Evolutionary conservation across 2,888 invertebrate genomes (phyloP).

Genomic region (Torymus aiolomorphi): DNA sequence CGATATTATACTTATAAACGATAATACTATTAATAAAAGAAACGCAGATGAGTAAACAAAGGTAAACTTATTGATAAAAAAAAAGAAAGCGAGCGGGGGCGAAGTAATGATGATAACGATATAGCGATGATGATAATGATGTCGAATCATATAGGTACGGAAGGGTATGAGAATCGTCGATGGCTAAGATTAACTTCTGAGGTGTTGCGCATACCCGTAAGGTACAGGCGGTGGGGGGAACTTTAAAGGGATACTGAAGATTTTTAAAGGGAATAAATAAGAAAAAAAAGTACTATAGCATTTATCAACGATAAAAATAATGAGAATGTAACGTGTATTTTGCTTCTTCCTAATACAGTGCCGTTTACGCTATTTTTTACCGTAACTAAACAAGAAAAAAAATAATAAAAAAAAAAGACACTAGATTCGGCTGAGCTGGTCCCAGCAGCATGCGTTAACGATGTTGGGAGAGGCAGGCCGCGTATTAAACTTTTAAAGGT

Average conservation of each 20-base stretch:
- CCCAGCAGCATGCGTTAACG: slow-evolving; percentile 64
- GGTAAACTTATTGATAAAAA: slow-evolving; percentile 22
- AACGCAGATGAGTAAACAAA: slow-evolving; percentile 9
- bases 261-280: slow-evolving; percentile 57
- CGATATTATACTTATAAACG: slow-evolving; percentile 53
- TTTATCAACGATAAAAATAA: slow-evolving; percentile 73
- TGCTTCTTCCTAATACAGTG: slow-evolving; percentile 76
- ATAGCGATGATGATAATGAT: neutral
- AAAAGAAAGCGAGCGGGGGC: slow-evolving; percentile 2
- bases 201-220: too few relatives aligned
- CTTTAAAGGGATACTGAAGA: slow-evolving; percentile 3
- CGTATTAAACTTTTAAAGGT: slow-evolving; percentile 56
- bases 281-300: slow-evolving; percentile 68
- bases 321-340: slow-evolving; percentile 74
- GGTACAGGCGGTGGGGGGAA: too few relatives aligned
- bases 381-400: slow-evolving; percentile 67
- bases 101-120: slow-evolving; percentile 20
- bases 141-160: neutral
- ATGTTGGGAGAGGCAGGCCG: slow-evolving; percentile 63
- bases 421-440: slow-evolving; percentile 64
- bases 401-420: slow-evolving; percentile 51
- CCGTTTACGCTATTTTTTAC: slow-evolving; percentile 76
- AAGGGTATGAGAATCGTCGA: neutral
- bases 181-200: too few relatives aligned
- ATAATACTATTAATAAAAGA: slow-evolving; percentile 51